These are phyloP conservation scores for Lepilemur ruficaudatus DNA, from an alignment of 2,797 vertebrate species.

Conservation along the genomic window DNA sequence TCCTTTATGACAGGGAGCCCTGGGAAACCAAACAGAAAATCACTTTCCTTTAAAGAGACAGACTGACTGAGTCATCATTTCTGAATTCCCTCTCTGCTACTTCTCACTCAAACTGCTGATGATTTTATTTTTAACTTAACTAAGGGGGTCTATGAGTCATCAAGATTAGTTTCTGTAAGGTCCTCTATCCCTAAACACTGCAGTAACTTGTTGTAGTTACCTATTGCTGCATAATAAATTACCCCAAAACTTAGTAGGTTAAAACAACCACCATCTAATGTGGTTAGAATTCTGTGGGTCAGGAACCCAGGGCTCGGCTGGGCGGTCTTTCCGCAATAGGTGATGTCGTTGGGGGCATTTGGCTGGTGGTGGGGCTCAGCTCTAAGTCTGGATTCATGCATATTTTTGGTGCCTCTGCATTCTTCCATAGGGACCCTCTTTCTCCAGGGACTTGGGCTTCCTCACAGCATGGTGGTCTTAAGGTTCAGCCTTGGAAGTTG, in stretches of 20 bases:
- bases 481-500: background rate
- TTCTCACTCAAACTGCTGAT: constrained; percentile 43
- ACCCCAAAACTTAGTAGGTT: background rate
- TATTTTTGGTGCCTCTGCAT: background rate
- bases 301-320: background rate
- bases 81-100: constrained; percentile 42
- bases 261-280: background rate
- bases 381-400: background rate
- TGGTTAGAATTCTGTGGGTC: background rate
- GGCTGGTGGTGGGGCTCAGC: background rate
- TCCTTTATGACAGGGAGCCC: constrained; percentile 53
- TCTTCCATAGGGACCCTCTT: background rate
- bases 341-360: background rate
- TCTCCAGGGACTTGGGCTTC: background rate
- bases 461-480: background rate
- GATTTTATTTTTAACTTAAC: constrained; percentile 67
- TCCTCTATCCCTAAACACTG: constrained; percentile 42
- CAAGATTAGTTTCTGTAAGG: constrained; percentile 54
- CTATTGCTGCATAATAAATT: background rate
- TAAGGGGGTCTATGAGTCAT: constrained; percentile 60
- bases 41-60: constrained; percentile 76
- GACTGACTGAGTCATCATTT: constrained; percentile 64
- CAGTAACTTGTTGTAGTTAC: background rate
- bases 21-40: constrained; percentile 72
- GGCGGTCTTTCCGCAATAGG: background rate